A percentile compares a stretch with the other conserved stretches of the same genome.
Evolutionary conservation across 2,797 vertebrate species (phyloP).

Genomic region (Psittacula echo): DNA sequence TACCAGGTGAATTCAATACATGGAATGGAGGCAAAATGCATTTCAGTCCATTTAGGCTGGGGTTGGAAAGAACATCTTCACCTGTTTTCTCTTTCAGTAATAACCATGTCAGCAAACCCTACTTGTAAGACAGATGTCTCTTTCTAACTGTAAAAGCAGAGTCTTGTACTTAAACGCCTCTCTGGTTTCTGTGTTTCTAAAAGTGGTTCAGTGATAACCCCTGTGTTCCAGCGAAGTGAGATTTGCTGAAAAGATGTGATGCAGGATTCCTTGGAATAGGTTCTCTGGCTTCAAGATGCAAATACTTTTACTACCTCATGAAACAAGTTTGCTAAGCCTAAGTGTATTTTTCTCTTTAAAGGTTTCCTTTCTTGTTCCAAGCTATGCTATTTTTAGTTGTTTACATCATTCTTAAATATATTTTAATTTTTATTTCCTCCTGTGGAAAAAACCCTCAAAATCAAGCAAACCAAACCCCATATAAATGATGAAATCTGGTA

Average conservation of each 20-base stretch:
- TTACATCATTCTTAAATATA: neutral
- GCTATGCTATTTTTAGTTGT: neutral
- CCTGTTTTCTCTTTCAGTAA: neutral
- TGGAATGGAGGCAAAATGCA: neutral
- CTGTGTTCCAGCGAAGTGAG: neutral
- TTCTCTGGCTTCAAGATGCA: neutral
- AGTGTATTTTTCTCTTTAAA: neutral
- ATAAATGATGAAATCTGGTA: neutral
- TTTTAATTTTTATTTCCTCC: neutral
- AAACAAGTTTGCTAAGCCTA: neutral
- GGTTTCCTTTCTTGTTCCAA: neutral
- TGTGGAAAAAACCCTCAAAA: neutral
- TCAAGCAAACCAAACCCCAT: neutral
- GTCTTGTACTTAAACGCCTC: neutral
- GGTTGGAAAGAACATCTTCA: neutral
- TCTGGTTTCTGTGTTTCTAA: neutral
- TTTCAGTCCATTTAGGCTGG: neutral
- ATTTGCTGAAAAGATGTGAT: neutral
- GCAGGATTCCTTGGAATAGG: neutral
- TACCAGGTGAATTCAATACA: accelerated
- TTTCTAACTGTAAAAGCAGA: neutral
- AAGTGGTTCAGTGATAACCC: neutral
- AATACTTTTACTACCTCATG: neutral
- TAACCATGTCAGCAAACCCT: neutral
- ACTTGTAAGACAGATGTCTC: neutral